Base-by-base conservation (phyloP, 2,113 vertebrate species). In the Anguilla japonica region DNA sequence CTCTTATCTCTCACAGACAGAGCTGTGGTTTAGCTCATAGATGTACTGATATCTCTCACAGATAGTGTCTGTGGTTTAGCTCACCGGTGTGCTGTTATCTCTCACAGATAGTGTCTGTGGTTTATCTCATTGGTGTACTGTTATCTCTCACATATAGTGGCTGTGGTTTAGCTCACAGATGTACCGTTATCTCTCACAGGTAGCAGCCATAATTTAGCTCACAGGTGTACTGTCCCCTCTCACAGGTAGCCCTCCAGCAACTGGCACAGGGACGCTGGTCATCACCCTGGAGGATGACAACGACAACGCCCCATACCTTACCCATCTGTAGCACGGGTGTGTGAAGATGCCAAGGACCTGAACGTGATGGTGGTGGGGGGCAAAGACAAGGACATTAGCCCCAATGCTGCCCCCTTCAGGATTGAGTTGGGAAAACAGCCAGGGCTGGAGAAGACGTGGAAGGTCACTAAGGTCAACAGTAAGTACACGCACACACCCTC, bases 331-430 rank as follows among this genome's bases (percentile, higher is more conserved):
- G 97, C 97, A 0, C 96, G 94, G 43, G 97, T 99, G 56, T 99
- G 98, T 6, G 98, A 99, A 0, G 98, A 99, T 0, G 91, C 96
- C 56, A 96, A 96, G 88, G 97, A 99, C 67, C 95, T 98, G 90
- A 98, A 95, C 7, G 97, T 99, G 34, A 96, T 97, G 87, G 92
- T 98, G 22, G 89, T 99, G 26, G 97, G 96, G 26, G 98, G 97
- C 0, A 94, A 95, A 39, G 98, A 99, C 92, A 96, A 96, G 90
- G 98, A 99, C 89, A 96, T 99, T 20, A 93, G 96, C 7, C 98
- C 98, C 57, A 99, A 99, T 13, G 96, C 97, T 5, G 97, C 97
- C 0, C 98, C 98, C 11, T 99, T 99, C 94, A 98, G 96, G 89
- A 99, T 99, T 41, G 98, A 99, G 67, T 94, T 99, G 88, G 97